Conservation (phyloP, 2,797 vertebrate genomes). For the Poecilia picta region DNA sequence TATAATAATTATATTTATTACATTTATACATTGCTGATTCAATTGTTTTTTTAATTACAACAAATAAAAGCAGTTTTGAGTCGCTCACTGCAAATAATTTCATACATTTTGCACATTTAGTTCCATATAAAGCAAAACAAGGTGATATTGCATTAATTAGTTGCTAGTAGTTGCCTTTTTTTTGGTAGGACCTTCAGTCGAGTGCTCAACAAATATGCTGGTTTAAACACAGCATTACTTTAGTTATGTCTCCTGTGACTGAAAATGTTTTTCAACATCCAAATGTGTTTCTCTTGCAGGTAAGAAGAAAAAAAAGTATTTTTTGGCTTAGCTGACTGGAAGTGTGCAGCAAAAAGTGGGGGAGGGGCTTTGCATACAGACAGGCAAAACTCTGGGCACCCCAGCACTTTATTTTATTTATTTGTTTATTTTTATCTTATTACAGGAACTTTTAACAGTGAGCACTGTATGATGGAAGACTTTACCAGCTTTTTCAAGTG, state of each 20-base stretch:
- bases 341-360: background rate
- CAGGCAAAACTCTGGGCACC: background rate
- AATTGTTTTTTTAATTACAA: background rate
- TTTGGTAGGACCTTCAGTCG: background rate
- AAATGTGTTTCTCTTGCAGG: background rate
- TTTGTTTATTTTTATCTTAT: background rate
- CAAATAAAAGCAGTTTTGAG: background rate
- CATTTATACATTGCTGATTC: background rate
- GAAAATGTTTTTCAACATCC: background rate
- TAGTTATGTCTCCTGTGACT: background rate
- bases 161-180: background rate
- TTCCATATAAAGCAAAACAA: background rate
- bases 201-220: background rate
- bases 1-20: background rate
- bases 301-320: background rate
- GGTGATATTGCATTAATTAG: background rate
- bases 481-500: background rate
- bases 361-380: background rate
- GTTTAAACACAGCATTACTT: background rate
- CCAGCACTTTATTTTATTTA: background rate
- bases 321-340: background rate
- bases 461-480: background rate
- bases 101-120: background rate
- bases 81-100: background rate
- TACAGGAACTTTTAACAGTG: background rate